Base-by-base conservation (phyloP, 2,888 invertebrate species). In the Oxystoma pomonae region DNA sequence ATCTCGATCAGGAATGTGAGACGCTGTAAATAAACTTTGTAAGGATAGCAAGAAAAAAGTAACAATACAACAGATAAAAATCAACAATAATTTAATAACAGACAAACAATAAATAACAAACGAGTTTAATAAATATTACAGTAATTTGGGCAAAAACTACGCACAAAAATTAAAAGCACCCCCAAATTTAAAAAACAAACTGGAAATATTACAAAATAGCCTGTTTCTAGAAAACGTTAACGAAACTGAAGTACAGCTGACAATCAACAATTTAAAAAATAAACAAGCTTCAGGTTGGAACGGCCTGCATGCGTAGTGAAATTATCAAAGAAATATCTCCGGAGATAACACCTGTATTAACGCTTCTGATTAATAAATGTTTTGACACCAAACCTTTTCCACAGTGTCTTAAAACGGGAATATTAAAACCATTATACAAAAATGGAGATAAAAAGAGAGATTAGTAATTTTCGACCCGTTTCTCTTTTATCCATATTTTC, bases 381-480 rank as follows among this genome's bases (percentile, higher is more conserved):
- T 58, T 59, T 55, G 55, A 59, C 9, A 53, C 16, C n/a, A 50
- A 50, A 16, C 17, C 16, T 5, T 59, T 19, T 20, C 21, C 61
- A 59, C n/a, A 60, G n/a, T 58, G 17, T 16, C 18, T 61, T 18
- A 61, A 61, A 51, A 49, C 20, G 18, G 55, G 19, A 22, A 61
- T 61, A n/a, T 7, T 49, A 9, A 18, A 57, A 20, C 57, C 57
- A 5, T 59, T 61, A 49, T 59, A 61, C 21, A 61, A 61, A 20
- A 60, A 20, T 9, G 57, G 58, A 16, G 21, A 61, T 20, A 61
- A 59, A 50, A 2, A 50, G n/a, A n/a, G 18, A 59, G 2, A 16
- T 60, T 3, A 16, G 2, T 16, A 61, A 61, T 19, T 61, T 20
- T 61, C 16, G 57, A 19, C 59, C 58, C 5, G 49, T 61, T 16